These are phyloP conservation scores for Acanthornis magna DNA, from an alignment of 2,797 vertebrate species.

Conservation along the genomic window DNA sequence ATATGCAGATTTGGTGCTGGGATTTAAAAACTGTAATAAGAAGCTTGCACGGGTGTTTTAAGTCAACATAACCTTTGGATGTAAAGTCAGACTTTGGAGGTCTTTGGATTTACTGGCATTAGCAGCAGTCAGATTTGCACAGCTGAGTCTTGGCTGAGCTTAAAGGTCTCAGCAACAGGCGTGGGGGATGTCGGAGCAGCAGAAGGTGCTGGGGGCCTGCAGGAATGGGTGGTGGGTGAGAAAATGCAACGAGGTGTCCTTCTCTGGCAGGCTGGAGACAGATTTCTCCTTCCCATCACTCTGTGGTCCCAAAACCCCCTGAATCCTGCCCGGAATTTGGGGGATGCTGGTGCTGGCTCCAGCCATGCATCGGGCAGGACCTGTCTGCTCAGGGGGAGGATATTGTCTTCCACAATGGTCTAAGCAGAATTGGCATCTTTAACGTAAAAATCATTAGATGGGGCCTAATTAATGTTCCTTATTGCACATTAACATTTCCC, in stretches of 20 bases:
- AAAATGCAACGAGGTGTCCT: background rate
- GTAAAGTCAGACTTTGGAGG: conserved; percentile 4
- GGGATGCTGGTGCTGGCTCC: background rate
- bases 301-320: rapidly evolving
- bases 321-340: background rate
- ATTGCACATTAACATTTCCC: conserved; percentile 38
- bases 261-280: background rate
- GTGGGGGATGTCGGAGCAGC: background rate
- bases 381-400: background rate
- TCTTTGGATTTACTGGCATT: conserved; percentile 27
- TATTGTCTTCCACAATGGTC: background rate
- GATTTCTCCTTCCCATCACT: background rate
- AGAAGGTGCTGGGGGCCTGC: background rate
- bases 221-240: background rate
- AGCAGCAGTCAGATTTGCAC: conserved; percentile 29
- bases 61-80: conserved; percentile 23
- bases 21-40: conserved; percentile 5
- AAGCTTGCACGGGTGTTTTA: background rate
- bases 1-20: background rate
- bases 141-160: conserved; percentile 11
- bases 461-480: conserved; percentile 36
- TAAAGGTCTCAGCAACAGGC: background rate
- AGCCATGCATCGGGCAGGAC: rapidly evolving
- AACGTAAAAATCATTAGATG: conserved; percentile 24
- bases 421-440: conserved; percentile 42